Percentiles rank a stretch among this genome's conserved stretches.
These are phyloP conservation scores for Heterotis niloticus DNA, from an alignment of 2,113 vertebrate genomes.

Conservation along the genomic window DNA sequence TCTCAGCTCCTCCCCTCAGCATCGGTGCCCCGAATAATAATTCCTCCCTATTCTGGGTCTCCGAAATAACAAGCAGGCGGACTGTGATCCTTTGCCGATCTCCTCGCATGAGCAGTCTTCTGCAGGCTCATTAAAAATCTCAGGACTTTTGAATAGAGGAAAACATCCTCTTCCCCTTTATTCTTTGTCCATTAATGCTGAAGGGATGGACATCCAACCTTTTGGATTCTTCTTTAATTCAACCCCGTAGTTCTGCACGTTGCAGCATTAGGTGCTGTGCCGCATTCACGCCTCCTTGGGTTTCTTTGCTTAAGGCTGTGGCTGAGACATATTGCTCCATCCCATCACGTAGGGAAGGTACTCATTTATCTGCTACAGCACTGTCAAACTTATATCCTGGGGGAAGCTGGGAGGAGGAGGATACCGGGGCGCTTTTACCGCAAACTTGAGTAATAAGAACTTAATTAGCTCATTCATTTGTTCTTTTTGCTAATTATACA, in stretches of 20 bases:
- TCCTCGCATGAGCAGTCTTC: constrained; percentile 42
- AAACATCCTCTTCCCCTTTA: background rate
- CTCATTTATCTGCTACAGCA: background rate
- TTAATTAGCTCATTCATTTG: background rate
- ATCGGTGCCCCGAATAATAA: constrained; percentile 4
- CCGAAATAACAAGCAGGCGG: constrained; percentile 45
- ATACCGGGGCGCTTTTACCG: background rate
- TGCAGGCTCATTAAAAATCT: constrained; percentile 34
- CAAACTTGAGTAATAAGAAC: background rate
- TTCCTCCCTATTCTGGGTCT: constrained; percentile 6
- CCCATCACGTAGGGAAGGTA: background rate
- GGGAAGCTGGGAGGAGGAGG: too few relatives aligned
- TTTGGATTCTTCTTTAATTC: constrained; percentile 6
- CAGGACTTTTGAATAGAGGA: constrained; percentile 17
- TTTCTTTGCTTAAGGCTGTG: background rate
- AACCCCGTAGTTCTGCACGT: background rate
- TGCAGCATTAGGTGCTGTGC: background rate
- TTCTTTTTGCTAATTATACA: background rate
- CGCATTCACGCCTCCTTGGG: background rate
- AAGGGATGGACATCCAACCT: background rate
- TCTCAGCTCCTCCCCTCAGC: background rate
- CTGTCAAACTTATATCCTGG: too few relatives aligned
- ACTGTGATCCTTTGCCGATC: constrained; percentile 24
- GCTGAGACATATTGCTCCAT: background rate
- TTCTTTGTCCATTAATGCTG: background rate